Evolutionary conservation across 2,888 invertebrate genomes (phyloP).

Genomic region (Polydrusus pterygomalis): DNA sequence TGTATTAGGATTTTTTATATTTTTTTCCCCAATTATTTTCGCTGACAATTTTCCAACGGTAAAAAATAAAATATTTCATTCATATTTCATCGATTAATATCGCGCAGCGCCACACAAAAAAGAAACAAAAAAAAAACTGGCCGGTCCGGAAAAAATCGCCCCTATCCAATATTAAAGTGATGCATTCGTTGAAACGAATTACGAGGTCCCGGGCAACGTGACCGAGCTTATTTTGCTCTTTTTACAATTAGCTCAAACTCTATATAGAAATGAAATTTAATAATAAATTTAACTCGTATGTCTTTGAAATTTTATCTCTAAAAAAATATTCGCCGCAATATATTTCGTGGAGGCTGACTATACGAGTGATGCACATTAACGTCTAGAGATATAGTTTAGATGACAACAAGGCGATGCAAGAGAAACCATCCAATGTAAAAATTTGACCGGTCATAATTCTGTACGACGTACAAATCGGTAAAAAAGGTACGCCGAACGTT

Average conservation of each 20-base stretch:
- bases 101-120: slow-evolving; percentile 53
- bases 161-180: slow-evolving; percentile 61
- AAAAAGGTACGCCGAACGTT: too few relatives aligned
- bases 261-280: slow-evolving; percentile 65
- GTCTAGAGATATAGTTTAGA: too few relatives aligned
- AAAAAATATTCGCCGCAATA: not conserved
- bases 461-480: too few relatives aligned
- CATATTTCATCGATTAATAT: slow-evolving; percentile 59
- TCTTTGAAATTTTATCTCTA: slow-evolving; percentile 30
- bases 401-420: too few relatives aligned
- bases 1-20: slow-evolving; percentile 49
- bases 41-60: slow-evolving; percentile 55
- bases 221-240: slow-evolving; percentile 60
- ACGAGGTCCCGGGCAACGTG: slow-evolving; percentile 46
- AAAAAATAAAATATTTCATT: slow-evolving; percentile 59
- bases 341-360: too few relatives aligned
- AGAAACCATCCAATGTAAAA: too few relatives aligned
- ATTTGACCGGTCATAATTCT: too few relatives aligned
- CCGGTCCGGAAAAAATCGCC: slow-evolving; percentile 52
- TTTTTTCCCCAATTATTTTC: slow-evolving; percentile 49
- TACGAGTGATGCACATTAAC: not conserved
- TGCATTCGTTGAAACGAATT: slow-evolving; percentile 62
- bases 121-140: slow-evolving; percentile 50
- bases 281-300: slow-evolving; percentile 64
- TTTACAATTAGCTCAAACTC: slow-evolving; percentile 63